Evolutionary conservation across 2,113 vertebrate species (phyloP).

Genomic region (Syngnathus typhle): DNA sequence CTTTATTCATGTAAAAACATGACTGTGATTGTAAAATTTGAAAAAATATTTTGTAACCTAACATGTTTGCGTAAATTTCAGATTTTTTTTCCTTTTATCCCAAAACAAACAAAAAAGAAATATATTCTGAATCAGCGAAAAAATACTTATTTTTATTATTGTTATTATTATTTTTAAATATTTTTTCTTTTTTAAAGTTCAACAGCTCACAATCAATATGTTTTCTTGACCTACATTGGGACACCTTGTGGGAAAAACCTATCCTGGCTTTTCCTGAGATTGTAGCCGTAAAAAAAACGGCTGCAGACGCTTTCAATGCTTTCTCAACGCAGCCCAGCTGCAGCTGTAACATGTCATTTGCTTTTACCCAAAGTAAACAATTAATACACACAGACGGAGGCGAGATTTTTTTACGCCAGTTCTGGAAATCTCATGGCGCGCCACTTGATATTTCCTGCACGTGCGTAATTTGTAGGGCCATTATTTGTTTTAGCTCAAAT

Average conservation of each 20-base stretch:
- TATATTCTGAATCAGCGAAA: too few species aligned
- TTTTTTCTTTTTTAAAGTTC: background rate
- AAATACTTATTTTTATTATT: too few species aligned
- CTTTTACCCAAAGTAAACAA: slow-evolving; percentile 47
- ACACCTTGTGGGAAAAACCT: slow-evolving; percentile 32
- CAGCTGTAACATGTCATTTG: slow-evolving; percentile 18
- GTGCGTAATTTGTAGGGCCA: slow-evolving; percentile 39
- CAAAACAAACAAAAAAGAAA: too few species aligned
- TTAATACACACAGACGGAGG: slow-evolving; percentile 46
- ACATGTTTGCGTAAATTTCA: too few species aligned
- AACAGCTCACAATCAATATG: background rate
- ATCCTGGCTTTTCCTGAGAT: slow-evolving; percentile 21
- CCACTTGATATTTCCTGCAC: slow-evolving; percentile 59
- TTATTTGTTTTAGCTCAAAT: slow-evolving; percentile 61
- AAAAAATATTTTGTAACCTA: too few species aligned
- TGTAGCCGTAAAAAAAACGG: slow-evolving; percentile 27
- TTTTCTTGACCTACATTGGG: slow-evolving; percentile 24
- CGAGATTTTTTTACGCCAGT: slow-evolving; percentile 49
- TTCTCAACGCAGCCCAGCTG: slow-evolving; percentile 28
- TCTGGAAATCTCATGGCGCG: slow-evolving; percentile 51
- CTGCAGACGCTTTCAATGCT: slow-evolving; percentile 26
- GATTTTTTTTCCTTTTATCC: too few species aligned
- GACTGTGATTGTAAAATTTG: too few species aligned
- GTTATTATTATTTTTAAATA: background rate
- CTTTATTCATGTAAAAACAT: too few species aligned